Evolutionary conservation across 2,888 invertebrate genomes (phyloP).

Genomic region (Apodemia zela): DNA sequence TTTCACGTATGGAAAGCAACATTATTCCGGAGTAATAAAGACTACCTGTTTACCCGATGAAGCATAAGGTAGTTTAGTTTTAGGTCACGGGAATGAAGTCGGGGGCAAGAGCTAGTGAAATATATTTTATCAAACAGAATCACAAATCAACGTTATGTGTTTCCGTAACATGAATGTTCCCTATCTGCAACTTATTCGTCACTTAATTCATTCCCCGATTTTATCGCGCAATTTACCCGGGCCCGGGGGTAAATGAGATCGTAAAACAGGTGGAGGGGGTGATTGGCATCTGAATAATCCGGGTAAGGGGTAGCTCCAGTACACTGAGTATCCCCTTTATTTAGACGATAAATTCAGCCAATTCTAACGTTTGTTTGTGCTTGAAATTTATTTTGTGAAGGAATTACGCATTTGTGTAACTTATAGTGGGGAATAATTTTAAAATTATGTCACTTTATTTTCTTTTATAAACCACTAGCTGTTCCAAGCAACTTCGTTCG

Average conservation of each 20-base stretch:
- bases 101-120: too few relatives aligned
- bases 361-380: constrained; percentile 8
- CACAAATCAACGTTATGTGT: constrained; percentile 1
- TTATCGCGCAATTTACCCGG: constrained; percentile 27
- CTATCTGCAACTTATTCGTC: constrained; percentile 9
- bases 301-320: constrained; percentile 21
- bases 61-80: too few relatives aligned
- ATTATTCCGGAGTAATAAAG: too few relatives aligned
- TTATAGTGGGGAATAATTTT: not conserved
- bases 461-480: too few relatives aligned
- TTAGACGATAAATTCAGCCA: constrained; percentile 7
- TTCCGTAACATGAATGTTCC: not conserved
- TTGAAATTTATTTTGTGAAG: not conserved
- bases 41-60: too few relatives aligned
- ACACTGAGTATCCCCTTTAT: constrained; percentile 3
- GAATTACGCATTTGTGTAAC: not conserved
- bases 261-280: constrained; percentile 38
- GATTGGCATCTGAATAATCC: constrained; percentile 35
- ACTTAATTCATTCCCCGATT: constrained; percentile 26
- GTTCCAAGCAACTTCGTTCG: too few relatives aligned
- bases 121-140: not conserved
- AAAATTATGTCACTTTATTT: too few relatives aligned
- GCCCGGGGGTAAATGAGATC: constrained; percentile 39
- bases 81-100: too few relatives aligned
- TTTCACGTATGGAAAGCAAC: too few relatives aligned